These are phyloP conservation scores for Cremastinae sp. DNA, from an alignment of 2,888 invertebrate genomes.

Conservation along the genomic window DNA sequence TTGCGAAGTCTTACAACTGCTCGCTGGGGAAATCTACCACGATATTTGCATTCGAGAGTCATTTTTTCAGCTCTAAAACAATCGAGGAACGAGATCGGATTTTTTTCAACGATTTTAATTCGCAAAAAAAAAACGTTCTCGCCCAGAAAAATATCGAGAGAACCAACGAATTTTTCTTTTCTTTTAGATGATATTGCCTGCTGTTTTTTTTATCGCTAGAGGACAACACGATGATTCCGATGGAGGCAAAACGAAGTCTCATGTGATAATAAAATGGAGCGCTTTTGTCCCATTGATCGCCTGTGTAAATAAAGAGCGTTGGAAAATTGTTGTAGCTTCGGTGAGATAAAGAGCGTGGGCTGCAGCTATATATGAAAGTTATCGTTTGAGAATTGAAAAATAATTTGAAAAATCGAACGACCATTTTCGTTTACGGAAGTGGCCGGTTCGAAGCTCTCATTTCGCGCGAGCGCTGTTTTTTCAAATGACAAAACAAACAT, in stretches of 20 bases:
- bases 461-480: conserved; percentile 32
- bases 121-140: neutral
- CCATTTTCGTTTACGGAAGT: conserved; percentile 30
- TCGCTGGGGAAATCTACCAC: neutral
- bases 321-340: conserved; percentile 3
- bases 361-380: neutral
- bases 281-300: conserved; percentile 1
- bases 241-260: no score
- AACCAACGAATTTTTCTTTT: no score
- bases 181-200: no score
- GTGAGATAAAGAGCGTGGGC: neutral
- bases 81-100: no score
- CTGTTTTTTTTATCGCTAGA: no score
- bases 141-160: no score
- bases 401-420: conserved; percentile 19
- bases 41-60: neutral
- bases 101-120: no score
- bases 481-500: conserved; percentile 43
- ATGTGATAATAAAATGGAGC: neutral
- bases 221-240: no score
- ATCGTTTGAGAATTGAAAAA: neutral
- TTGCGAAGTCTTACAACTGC: neutral
- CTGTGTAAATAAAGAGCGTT: conserved; percentile 3
- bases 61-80: no score
- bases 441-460: conserved; percentile 30